Conservation (phyloP, 2,888 invertebrate genomes). For the Dichetophora obliterata region DNA sequence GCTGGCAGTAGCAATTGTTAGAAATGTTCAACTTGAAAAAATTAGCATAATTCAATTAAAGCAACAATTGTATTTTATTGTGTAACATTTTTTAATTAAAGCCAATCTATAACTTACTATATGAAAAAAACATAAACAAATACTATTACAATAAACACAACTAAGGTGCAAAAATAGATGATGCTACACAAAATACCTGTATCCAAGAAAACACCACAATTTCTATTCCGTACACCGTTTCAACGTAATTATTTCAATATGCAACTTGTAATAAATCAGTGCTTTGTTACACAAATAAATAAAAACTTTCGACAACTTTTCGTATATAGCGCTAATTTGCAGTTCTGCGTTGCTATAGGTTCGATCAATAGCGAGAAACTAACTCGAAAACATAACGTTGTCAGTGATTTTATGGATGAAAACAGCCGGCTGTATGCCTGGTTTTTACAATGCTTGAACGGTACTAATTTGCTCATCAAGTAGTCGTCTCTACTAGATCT, state of each 20-base stretch:
- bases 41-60: too few relatives aligned
- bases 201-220: not conserved
- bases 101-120: too few relatives aligned
- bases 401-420: conserved; percentile 48
- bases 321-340: not conserved
- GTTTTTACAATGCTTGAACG: not conserved
- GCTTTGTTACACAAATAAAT: not conserved
- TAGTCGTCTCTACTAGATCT: not conserved
- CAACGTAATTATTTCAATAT: not conserved
- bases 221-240: conserved; percentile 2
- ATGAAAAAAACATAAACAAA: too few relatives aligned
- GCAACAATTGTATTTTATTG: too few relatives aligned
- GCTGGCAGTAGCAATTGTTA: too few relatives aligned
- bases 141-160: too few relatives aligned
- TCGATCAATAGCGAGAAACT: conserved; percentile 47
- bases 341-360: not conserved
- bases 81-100: too few relatives aligned
- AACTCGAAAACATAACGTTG: conserved; percentile 37
- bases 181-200: too few relatives aligned
- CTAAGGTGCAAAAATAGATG: too few relatives aligned
- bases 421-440: not conserved
- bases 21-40: too few relatives aligned
- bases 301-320: not conserved
- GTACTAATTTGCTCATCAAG: not conserved
- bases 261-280: not conserved